A percentile compares a stretch with the other conserved stretches of the same genome.
These are phyloP conservation scores for Ganaspis brasiliensis DNA, from an alignment of 2,888 invertebrate genomes.

Conservation along the genomic window DNA sequence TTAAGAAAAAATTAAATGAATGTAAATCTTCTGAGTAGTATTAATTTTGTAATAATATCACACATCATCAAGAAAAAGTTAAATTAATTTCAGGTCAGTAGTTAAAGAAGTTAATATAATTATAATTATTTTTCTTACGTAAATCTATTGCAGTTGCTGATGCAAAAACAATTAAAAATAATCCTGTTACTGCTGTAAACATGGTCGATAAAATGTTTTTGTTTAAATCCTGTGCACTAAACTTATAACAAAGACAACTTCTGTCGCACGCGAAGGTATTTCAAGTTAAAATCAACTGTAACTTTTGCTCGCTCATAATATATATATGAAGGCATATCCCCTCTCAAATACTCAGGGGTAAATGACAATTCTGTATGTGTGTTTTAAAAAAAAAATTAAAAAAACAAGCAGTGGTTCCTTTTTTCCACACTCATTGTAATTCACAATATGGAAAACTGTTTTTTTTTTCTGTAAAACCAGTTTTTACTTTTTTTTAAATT, in stretches of 20 bases:
- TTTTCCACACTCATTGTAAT: slow-evolving; percentile 5
- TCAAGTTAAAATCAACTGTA: slow-evolving; percentile 67
- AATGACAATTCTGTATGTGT: background rate
- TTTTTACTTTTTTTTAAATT: background rate
- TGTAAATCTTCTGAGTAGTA: no score
- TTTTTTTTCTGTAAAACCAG: background rate
- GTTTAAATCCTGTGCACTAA: background rate
- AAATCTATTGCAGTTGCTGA: slow-evolving; percentile 22
- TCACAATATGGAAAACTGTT: slow-evolving; percentile 8
- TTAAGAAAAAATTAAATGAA: no score
- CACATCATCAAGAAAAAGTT: no score
- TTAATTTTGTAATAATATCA: no score
- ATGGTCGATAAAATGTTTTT: slow-evolving; percentile 10
- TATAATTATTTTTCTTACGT: background rate
- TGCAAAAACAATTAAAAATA: slow-evolving; percentile 16
- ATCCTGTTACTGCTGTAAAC: slow-evolving; percentile 11
- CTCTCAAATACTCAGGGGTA: slow-evolving; percentile 24
- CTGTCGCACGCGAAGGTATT: slow-evolving; percentile 45
- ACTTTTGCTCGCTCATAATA: slow-evolving; percentile 68
- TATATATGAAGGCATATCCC: slow-evolving; percentile 70
- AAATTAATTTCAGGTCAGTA: background rate
- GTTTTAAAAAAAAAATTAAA: background rate
- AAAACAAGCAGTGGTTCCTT: background rate
- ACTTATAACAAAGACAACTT: background rate
- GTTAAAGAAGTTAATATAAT: background rate